These are phyloP conservation scores for Heliconius aoede DNA, from an alignment of 2,888 invertebrate species.

Conservation along the genomic window DNA sequence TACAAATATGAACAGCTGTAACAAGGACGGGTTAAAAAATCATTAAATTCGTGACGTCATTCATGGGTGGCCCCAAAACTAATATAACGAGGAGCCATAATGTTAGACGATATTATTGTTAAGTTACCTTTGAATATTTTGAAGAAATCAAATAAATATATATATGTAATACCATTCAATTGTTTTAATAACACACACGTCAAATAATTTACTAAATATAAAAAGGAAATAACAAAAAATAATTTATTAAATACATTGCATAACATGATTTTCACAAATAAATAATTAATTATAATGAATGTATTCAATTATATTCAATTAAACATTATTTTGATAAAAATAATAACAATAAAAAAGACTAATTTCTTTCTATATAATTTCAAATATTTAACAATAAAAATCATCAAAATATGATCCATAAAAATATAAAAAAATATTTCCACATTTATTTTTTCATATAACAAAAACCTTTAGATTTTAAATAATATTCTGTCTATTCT, in stretches of 20 bases:
- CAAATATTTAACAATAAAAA: slow-evolving; percentile 4
- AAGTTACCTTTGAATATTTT: slow-evolving; percentile 73
- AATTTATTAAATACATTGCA: neutral
- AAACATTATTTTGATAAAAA: slow-evolving; percentile 1
- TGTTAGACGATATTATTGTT: slow-evolving; percentile 60
- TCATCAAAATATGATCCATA: neutral
- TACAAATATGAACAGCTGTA: neutral
- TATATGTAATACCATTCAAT: slow-evolving; percentile 54
- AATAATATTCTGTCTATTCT: neutral
- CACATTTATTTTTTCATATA: neutral
- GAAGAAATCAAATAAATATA: slow-evolving; percentile 54
- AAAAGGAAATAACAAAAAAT: slow-evolving; percentile 38
- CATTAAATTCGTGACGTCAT: neutral
- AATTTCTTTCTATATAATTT: neutral
- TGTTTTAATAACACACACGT: slow-evolving; percentile 61
- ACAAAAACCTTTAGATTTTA: neutral
- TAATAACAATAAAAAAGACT: neutral
- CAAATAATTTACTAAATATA: slow-evolving; percentile 47
- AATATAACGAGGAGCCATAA: slow-evolving; percentile 69
- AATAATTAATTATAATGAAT: neutral
- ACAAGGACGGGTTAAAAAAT: neutral
- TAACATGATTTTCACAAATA: slow-evolving; percentile 5
- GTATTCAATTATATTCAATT: neutral
- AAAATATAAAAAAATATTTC: neutral
- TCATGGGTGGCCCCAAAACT: slow-evolving; percentile 16